phyloP scores from a whole-genome alignment of 2,113 vertebrate genomes.

The Porphyrio hochstetteri region DNA sequence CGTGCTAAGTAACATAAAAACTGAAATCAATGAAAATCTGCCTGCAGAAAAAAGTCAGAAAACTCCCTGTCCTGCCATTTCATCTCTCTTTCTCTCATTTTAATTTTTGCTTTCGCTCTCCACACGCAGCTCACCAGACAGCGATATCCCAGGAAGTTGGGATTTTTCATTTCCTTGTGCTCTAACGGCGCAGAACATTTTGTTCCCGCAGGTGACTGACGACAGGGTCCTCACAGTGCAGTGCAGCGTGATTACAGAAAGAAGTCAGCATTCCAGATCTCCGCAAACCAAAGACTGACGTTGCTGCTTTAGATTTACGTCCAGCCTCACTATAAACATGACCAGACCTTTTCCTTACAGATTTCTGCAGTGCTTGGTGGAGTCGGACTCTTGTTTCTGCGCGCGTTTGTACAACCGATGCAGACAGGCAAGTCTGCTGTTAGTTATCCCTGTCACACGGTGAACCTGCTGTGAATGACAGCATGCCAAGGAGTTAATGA shows the following conservation, averaged over 20 bases:
- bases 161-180: constrained; percentile 21
- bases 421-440: constrained; percentile 17
- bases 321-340: not conserved
- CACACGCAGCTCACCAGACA: not conserved
- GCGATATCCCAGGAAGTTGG: not conserved
- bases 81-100: not conserved
- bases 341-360: not conserved
- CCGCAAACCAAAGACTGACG: not conserved
- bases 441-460: constrained; percentile 31
- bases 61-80: constrained; percentile 1
- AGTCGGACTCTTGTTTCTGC: not conserved
- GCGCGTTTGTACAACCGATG: not conserved
- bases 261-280: not conserved
- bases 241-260: not conserved
- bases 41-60: not conserved
- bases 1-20: not conserved
- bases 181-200: not conserved
- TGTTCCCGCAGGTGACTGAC: not conserved
- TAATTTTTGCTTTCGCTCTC: not conserved
- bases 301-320: not conserved
- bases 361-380: not conserved
- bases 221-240: not conserved
- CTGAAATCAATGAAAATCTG: constrained; percentile 2
- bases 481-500: not conserved
- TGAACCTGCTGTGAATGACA: not conserved